Percentiles rank a stretch among this genome's conserved stretches.
These are phyloP conservation scores for Meriones psammophilus DNA, from an alignment of 2,797 vertebrate genomes.

Conservation along the genomic window DNA sequence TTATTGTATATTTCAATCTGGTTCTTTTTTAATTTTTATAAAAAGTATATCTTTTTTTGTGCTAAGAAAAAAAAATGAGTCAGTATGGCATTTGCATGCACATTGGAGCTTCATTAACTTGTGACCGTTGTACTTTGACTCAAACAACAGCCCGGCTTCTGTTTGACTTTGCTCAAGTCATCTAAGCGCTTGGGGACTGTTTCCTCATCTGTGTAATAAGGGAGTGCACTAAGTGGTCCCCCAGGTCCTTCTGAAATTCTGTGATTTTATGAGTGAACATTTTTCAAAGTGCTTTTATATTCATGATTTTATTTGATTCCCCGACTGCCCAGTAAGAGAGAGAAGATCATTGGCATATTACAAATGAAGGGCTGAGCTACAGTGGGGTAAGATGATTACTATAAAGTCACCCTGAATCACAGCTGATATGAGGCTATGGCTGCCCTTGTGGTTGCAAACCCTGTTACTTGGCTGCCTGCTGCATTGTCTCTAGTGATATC, in stretches of 20 bases:
- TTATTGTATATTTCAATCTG: neutral
- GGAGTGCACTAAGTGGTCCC: conserved; percentile 50
- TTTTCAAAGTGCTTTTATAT: conserved; percentile 76
- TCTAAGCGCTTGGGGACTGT: conserved; percentile 53
- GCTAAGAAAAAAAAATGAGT: conserved; percentile 42
- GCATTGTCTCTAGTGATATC: neutral
- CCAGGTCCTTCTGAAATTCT: conserved; percentile 66
- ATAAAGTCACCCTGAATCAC: conserved; percentile 66
- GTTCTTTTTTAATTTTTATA: conserved; percentile 41
- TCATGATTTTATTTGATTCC: conserved; percentile 72
- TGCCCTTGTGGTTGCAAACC: neutral
- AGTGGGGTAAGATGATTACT: neutral
- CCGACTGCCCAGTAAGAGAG: conserved; percentile 1
- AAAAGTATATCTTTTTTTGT: neutral
- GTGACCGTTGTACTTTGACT: conserved; percentile 31
- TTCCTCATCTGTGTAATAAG: conserved; percentile 71
- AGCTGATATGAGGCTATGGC: neutral
- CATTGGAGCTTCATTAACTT: conserved; percentile 27
- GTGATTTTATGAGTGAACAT: conserved; percentile 72
- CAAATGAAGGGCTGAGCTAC: conserved; percentile 38
- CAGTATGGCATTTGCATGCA: conserved; percentile 14
- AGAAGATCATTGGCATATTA: conserved; percentile 59
- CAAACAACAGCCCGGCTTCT: conserved; percentile 37
- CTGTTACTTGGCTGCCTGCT: neutral
- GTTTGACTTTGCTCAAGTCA: conserved; percentile 73